Evolutionary conservation across 2,113 vertebrate genomes (phyloP), one percentile per base, ranked within the genome.

Genomic region (Lophochroa leadbeateri): DNA sequence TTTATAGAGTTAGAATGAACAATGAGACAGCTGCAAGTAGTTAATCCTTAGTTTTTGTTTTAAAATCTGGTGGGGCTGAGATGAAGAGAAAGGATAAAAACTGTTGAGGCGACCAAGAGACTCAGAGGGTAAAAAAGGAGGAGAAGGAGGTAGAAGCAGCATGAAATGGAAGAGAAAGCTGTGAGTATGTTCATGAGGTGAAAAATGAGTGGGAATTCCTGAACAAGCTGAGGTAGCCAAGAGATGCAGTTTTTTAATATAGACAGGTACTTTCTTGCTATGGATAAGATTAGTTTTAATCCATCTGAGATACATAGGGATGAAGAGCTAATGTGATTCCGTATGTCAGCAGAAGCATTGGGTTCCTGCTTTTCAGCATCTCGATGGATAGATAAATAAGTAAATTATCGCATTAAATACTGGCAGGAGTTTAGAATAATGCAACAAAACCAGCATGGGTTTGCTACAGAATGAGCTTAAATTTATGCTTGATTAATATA

Each of bases 11-110:
- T 81, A 41, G 61, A 93, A 64, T 86, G 88, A 96, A 68, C 61
- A 95, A 53, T 75, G 57, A 92, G 60, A 78, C 65, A 83, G 76
- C 76, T 90, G 64, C 44, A 90, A 81, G 79, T 75, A 77, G 55
- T 80, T 96, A 86, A 92, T 74, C 41, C 49, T 77, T 78, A 72
- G 46, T 81, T 97, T 97, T 91, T 89, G 27, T 35, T 71, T 64
- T 82, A 72, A 91, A 81, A 91, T 92, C 35, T 68, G 29, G 11
- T 91, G 35, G 33, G 41, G 81, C 39, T 70, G 64, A 53, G 64
- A 78, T 75, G 68, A 83, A 86, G 27, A 72, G 58, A 93, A 85
- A 69, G 19, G 43, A 88, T 24, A 50, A 58, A 69, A 92, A 67
- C 43, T 65, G n/a, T 81, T 71, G 53, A 83, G 64, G 19, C 0